phyloP scores from a whole-genome alignment of 2,888 invertebrate genomes.

The Hydriomena furcata region DNA sequence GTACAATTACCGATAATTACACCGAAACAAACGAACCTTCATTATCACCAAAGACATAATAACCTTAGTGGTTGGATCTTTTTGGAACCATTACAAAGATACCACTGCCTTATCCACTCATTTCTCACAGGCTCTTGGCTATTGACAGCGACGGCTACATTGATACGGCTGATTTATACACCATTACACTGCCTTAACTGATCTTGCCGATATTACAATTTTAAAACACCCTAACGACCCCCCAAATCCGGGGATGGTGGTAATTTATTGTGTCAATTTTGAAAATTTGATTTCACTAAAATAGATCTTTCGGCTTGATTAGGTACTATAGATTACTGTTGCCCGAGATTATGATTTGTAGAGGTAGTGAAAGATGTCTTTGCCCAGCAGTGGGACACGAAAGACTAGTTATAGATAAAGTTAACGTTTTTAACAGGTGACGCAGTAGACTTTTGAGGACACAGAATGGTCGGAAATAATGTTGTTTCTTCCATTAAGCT shows the following conservation, averaged over 20 bases:
- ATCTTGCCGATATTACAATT: slow-evolving; percentile 48
- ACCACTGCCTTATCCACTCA: slow-evolving; percentile 43
- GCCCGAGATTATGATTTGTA: too few species aligned
- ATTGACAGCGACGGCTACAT: slow-evolving; percentile 73
- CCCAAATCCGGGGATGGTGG: slow-evolving; percentile 17
- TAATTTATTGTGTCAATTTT: slow-evolving; percentile 30
- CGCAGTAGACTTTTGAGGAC: too few species aligned
- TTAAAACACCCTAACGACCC: slow-evolving; percentile 42
- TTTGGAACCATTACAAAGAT: neutral
- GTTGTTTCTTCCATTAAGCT: too few species aligned
- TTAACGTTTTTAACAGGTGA: too few species aligned
- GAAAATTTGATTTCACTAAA: slow-evolving; percentile 20
- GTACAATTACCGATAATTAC: too few species aligned
- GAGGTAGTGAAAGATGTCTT: too few species aligned
- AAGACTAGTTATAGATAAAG: too few species aligned
- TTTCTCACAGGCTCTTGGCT: slow-evolving; percentile 49
- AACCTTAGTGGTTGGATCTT: neutral
- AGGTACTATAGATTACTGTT: neutral
- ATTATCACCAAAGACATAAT: neutral
- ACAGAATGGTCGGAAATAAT: too few species aligned
- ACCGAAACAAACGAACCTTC: too few species aligned
- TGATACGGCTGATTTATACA: slow-evolving; percentile 77
- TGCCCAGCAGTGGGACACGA: too few species aligned
- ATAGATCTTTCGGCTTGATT: slow-evolving; percentile 8
- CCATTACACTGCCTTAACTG: slow-evolving; percentile 77